phyloP scores from a whole-genome alignment of 2,113 vertebrate genomes.

The Corythornis madagascariensis region DNA sequence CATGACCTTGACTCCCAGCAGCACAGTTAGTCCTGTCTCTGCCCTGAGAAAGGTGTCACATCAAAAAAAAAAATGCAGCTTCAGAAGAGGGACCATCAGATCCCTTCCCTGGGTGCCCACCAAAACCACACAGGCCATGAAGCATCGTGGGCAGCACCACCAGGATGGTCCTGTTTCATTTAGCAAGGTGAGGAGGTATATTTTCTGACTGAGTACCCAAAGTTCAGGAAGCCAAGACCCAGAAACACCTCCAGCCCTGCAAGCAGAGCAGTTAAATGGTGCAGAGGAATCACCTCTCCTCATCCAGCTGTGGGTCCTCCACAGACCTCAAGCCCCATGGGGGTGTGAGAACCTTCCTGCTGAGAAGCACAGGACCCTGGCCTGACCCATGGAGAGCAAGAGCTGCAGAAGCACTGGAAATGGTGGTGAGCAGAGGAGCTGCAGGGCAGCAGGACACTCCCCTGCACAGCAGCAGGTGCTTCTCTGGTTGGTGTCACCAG shows the following conservation, averaged over 20 bases:
- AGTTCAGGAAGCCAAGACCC: neutral
- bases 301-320: neutral
- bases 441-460: neutral
- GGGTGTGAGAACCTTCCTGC: rapidly evolving
- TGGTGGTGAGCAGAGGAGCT: neutral
- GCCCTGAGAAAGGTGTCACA: rapidly evolving
- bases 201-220: neutral
- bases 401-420: neutral
- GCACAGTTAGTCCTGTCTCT: neutral
- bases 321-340: neutral
- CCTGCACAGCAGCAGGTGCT: neutral
- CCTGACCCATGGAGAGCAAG: neutral
- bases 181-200: neutral
- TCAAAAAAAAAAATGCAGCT: neutral
- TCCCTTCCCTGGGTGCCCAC: neutral
- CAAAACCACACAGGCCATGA: neutral
- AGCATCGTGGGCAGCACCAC: neutral
- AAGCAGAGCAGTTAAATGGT: neutral
- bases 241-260: neutral
- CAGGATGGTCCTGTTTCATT: neutral
- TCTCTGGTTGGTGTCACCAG: neutral
- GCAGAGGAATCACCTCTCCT: neutral
- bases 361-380: neutral
- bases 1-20: neutral
- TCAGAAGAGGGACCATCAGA: neutral